These are phyloP conservation scores for Daubentonia madagascariensis DNA, from an alignment of 2,113 vertebrate genomes.

Conservation along the genomic window DNA sequence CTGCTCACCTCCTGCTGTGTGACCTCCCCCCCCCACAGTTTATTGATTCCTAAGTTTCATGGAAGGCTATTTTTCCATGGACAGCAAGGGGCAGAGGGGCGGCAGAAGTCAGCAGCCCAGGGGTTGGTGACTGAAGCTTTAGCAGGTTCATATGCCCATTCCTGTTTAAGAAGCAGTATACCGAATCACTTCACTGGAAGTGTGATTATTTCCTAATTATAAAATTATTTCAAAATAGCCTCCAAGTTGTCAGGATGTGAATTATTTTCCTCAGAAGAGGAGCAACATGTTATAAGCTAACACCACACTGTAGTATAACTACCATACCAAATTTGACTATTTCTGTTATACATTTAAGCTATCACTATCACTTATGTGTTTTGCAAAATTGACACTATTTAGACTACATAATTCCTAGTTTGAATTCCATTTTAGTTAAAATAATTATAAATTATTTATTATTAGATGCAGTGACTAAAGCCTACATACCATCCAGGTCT, in stretches of 20 bases:
- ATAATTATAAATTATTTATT: background rate
- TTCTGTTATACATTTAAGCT: background rate
- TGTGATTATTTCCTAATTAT: background rate
- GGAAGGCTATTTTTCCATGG: no score
- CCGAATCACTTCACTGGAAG: background rate
- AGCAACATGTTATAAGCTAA: background rate
- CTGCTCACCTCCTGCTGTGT: no score
- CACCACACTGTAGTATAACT: background rate
- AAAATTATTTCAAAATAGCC: background rate
- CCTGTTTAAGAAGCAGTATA: background rate
- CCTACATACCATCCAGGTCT: background rate
- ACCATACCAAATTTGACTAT: background rate
- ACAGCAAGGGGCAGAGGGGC: no score
- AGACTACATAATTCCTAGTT: background rate
- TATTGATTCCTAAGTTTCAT: no score
- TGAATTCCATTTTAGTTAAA: background rate
- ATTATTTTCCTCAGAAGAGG: background rate
- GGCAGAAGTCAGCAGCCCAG: no score
- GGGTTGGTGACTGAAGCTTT: no score
- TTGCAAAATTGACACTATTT: background rate
- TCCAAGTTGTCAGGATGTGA: background rate
- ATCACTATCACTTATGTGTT: background rate
- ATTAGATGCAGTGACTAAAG: background rate
- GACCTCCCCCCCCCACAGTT: no score
- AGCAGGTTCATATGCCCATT: background rate